A percentile compares a stretch with the other conserved stretches of the same genome.
phyloP scores from a whole-genome alignment of 1,140 invertebrate genomes.

The Drosophila serrata region DNA sequence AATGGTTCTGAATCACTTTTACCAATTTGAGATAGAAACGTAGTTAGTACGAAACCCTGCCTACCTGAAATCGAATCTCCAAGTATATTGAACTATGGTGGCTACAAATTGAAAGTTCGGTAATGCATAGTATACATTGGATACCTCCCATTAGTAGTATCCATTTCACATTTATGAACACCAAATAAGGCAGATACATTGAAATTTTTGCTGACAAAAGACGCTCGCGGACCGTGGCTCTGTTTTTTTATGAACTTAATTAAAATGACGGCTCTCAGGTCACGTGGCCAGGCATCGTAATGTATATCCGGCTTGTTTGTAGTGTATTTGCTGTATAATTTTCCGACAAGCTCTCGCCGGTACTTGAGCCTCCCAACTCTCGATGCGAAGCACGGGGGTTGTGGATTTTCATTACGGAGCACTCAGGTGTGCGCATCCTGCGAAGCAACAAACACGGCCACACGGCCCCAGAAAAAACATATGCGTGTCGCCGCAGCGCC shows the following conservation, averaged over 20 bases:
- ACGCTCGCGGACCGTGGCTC: slow-evolving; percentile 55
- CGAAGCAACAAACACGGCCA: slow-evolving; percentile 68
- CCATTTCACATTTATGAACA: slow-evolving; percentile 14
- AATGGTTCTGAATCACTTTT: too few species aligned
- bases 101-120: neutral
- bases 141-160: neutral
- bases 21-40: neutral
- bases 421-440: slow-evolving; percentile 74
- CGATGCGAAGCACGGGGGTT: slow-evolving; percentile 36
- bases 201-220: slow-evolving; percentile 68
- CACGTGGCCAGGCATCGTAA: slow-evolving; percentile 79
- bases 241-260: slow-evolving; percentile 85
- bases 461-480: slow-evolving; percentile 73
- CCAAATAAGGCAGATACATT: slow-evolving; percentile 30
- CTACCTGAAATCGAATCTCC: neutral
- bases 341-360: slow-evolving; percentile 42
- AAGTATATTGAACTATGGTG: neutral
- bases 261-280: slow-evolving; percentile 76
- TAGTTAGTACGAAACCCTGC: neutral
- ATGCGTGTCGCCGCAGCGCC: slow-evolving; percentile 76
- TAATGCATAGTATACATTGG: neutral
- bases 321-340: slow-evolving; percentile 45
- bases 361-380: slow-evolving; percentile 39
- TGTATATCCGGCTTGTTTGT: slow-evolving; percentile 79
- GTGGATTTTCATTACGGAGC: slow-evolving; percentile 69